Percentiles rank a stretch among this genome's conserved stretches.
Evolutionary conservation across 2,113 vertebrate species (phyloP).

Genomic region (Acrocephalus kingi): DNA sequence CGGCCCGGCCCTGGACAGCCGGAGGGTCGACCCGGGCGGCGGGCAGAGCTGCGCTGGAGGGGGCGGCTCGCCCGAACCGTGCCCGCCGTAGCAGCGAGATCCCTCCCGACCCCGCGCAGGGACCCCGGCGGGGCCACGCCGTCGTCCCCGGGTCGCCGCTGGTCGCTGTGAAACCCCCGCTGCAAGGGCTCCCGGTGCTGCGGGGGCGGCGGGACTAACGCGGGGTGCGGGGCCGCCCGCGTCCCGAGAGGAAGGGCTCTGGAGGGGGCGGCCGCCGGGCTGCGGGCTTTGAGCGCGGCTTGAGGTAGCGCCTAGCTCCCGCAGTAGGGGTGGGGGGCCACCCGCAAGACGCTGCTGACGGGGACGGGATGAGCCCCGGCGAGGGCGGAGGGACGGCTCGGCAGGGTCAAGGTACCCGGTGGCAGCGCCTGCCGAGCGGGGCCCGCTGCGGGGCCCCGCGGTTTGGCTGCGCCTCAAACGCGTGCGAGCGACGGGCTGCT

Average conservation of each 20-base stretch:
- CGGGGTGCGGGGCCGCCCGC: not conserved
- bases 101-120: not conserved
- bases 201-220: not conserved
- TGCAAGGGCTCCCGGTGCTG: not conserved
- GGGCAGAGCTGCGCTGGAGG: not conserved
- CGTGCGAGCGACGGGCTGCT: not conserved
- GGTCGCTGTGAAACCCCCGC: not conserved
- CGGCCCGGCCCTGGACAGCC: not conserved
- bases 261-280: not conserved
- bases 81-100: not conserved
- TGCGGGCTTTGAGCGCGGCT: not conserved
- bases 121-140: not conserved
- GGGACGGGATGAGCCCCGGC: not conserved
- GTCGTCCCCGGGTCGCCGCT: not conserved
- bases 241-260: not conserved
- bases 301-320: not conserved
- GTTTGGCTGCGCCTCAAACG: not conserved
- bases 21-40: not conserved
- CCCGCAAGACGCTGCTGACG: not conserved
- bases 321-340: fast-evolving
- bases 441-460: not conserved
- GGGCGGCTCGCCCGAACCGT: not conserved
- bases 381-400: not conserved
- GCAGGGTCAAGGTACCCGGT: not conserved
- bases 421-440: not conserved